These are phyloP conservation scores for Elachura formosa DNA, from an alignment of 2,113 vertebrate species.

Conservation along the genomic window DNA sequence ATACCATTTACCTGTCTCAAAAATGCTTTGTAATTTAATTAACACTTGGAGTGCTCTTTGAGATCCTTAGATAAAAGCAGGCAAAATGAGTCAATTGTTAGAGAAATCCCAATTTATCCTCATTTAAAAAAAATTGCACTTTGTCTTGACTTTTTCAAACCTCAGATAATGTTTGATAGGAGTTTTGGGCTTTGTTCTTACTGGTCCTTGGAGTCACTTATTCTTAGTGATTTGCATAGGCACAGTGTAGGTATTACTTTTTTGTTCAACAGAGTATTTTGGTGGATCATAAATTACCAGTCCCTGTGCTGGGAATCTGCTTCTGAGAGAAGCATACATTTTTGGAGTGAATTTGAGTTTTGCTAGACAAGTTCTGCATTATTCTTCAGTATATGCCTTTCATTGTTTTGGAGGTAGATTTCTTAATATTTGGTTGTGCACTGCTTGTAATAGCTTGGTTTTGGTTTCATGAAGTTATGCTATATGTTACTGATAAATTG, in stretches of 20 bases:
- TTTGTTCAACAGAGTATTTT: slow-evolving; percentile 44
- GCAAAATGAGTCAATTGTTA: slow-evolving; percentile 49
- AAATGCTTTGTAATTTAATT: slow-evolving; percentile 64
- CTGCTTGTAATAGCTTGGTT: neutral
- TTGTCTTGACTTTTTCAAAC: slow-evolving; percentile 47
- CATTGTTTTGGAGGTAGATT: neutral
- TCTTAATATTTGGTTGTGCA: neutral
- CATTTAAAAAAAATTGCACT: slow-evolving; percentile 46
- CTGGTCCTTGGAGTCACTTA: slow-evolving; percentile 36
- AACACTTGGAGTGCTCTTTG: slow-evolving; percentile 61
- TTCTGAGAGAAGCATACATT: neutral
- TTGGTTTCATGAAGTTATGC: slow-evolving; percentile 40
- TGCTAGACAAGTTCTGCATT: neutral
- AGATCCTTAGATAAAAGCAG: slow-evolving; percentile 58
- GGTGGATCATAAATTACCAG: slow-evolving; percentile 40
- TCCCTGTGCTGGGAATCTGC: neutral
- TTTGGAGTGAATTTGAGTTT: neutral
- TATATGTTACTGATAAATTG: slow-evolving; percentile 56
- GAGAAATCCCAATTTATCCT: slow-evolving; percentile 58
- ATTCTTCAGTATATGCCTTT: neutral
- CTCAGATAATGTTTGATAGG: slow-evolving; percentile 42
- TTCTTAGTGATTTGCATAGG: slow-evolving; percentile 50
- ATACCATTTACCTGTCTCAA: slow-evolving; percentile 59
- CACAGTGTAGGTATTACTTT: slow-evolving; percentile 31
- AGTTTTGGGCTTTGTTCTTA: slow-evolving; percentile 34